Evolutionary conservation across 1,140 invertebrate genomes (phyloP), one percentile per base, ranked within the genome.

Genomic region (Druon quercuslanigerum): DNA sequence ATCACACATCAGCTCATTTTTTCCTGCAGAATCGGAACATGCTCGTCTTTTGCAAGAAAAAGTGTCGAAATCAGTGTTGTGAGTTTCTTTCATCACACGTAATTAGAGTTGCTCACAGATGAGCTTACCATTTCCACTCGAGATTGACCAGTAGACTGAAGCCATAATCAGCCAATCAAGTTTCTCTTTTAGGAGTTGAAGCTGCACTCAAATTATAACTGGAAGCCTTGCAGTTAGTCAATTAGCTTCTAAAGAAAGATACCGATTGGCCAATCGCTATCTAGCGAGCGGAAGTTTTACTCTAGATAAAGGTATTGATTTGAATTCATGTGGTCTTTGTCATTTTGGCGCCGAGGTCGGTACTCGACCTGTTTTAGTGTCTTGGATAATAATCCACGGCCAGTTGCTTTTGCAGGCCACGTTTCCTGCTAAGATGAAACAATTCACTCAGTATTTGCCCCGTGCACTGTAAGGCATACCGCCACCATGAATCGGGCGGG

Each of bases 381-480:
- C 56, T 71, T 72, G 73, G 73, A 78, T 57, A 72, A 84, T 84
- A 82, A 83, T 84, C 83, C 80, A 84, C 83, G 83, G 74, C 56
- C 74, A 74, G 72, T 57, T 84, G 81, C 76, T 74, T 84, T 84
- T 84, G 76, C 84, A 83, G 83, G 83, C 79, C 84, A 76, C 56
- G 73, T 85, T 83, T 84, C 77, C 83, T 80, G 83, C 57, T 79
- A 51, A 51, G 51, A 13, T 77, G 60, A 40, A 25, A 33, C 13
- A 66, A 66, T 16, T 57, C 25, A 57, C 20, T 57, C 33, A 66
- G 60, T 16, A 66, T 25, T 33, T 66, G 25, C 12, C 57, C 33
- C 57, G 57, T 66, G 9, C n/a, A 66, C 20, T 16, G 20, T 7
- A 40, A 66, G 25, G 20, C 25, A 33, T 66, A 66, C 25, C 40